These are phyloP conservation scores for Pelobates fuscus DNA, from an alignment of 2,113 vertebrate species.

Conservation along the genomic window DNA sequence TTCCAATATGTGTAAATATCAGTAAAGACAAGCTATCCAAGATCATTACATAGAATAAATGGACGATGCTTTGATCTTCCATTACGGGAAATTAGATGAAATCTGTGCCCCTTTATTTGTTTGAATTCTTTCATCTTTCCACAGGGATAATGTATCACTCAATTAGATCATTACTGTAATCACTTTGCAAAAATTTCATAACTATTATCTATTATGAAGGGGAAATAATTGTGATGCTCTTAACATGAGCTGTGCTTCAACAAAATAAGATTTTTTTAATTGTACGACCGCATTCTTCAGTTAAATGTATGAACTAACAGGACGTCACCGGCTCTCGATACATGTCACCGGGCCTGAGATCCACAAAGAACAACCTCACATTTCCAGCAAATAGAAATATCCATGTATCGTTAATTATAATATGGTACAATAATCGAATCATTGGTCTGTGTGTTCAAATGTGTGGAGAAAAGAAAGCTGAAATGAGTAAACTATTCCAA, in stretches of 20 bases:
- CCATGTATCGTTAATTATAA: too few relatives aligned
- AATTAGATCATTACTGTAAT: constrained; percentile 44
- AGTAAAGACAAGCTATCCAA: constrained; percentile 3
- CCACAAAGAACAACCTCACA: too few relatives aligned
- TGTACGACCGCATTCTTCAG: constrained; percentile 8
- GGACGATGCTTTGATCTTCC: constrained; percentile 6
- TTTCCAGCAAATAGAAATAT: too few relatives aligned
- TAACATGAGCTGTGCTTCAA: not conserved
- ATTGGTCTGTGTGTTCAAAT: too few relatives aligned
- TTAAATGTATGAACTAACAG: constrained; percentile 5
- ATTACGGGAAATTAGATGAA: constrained; percentile 26
- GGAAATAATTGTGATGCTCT: not conserved
- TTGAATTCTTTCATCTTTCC: constrained; percentile 23
- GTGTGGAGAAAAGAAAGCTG: too few relatives aligned
- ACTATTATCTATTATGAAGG: constrained; percentile 12
- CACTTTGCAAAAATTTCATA: constrained; percentile 16
- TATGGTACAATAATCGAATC: too few relatives aligned
- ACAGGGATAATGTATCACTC: not conserved
- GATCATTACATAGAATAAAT: too few relatives aligned
- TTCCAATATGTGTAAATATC: not conserved
- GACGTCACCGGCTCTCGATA: too few relatives aligned
- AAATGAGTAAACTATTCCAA: too few relatives aligned
- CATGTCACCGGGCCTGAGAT: too few relatives aligned
- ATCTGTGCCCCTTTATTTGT: constrained; percentile 1
- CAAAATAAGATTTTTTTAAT: constrained; percentile 23